Base-by-base conservation (phyloP, 2,797 vertebrate genomes). In the Falco berigora region DNA sequence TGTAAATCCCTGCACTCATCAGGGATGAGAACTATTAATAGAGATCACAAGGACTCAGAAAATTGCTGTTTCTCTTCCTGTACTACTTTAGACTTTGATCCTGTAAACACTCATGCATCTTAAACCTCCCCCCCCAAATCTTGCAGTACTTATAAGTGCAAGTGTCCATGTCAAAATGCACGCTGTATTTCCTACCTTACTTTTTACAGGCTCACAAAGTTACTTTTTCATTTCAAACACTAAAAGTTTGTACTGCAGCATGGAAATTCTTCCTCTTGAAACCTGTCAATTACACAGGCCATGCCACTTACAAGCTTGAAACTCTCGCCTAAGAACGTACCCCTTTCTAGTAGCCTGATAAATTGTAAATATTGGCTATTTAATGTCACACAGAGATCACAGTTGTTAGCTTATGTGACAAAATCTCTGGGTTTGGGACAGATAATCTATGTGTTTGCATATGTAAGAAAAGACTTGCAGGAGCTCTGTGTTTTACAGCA, bases 21-120 rank as follows among this genome's bases (percentile, higher is more conserved):
- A 61, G 83, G 71, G 92, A 94, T 67, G 28, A 73, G 49, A 84
- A 71, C 55, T 93, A 87, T 85, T 94, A 95, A 92, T 22, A 93
- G 90, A 95, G 86, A 92, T 84, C 93, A 93, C 32, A 94, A 90
- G 49, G 77, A 90, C 63, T 81, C 52, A 28, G 59, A 83, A 95
- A 94, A 94, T 42, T 63, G 78, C 30, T 62, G 68, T 91, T 95
- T 95, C 73, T 86, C 59, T 81, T 84, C 46, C 92, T 62, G 25
- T 52, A 56, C 66, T 75, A 52, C 68, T 96, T 90, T 34, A 75
- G 73, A 78, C 55, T 84, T 95, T 59, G 69, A 90, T 94, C 73
- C 66, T 84, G 55, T 72, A 69, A 75, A 69, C 66, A 75, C 9
- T 47, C 15, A 34, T 6, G 23, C 12, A 52, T 40, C 47, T 64